phyloP scores from a whole-genome alignment of 2,888 invertebrate species.

The Desoria tigrina region DNA sequence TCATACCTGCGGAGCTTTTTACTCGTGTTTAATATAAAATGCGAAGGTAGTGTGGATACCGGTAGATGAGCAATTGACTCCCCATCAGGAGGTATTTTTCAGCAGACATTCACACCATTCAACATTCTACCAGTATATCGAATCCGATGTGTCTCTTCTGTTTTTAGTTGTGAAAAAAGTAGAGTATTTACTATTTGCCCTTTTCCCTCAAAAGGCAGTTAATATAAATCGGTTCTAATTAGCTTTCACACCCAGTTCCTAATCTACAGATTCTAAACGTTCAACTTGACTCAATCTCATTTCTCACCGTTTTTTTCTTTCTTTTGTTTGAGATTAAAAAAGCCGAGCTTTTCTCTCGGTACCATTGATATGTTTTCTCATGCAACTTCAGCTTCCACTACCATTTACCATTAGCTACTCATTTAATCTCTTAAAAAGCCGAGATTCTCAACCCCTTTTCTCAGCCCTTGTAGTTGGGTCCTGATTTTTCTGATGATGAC shows the following conservation, averaged over 20 bases:
- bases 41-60: no score
- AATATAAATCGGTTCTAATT: constrained; percentile 18
- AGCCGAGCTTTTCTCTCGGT: not conserved
- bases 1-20: constrained; percentile 21
- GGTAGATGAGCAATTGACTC: constrained; percentile 38
- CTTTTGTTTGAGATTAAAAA: not conserved
- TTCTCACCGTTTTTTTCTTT: not conserved
- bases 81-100: constrained; percentile 44
- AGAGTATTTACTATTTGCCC: constrained; percentile 16
- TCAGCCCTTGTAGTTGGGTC: no score
- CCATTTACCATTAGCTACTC: not conserved
- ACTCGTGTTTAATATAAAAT: no score
- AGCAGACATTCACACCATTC: constrained; percentile 38
- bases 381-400: no score
- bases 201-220: constrained; percentile 10
- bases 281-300: constrained; percentile 7
- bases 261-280: not conserved
- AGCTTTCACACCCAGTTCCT: constrained; percentile 11
- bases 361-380: constrained; percentile 16
- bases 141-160: constrained; percentile 5
- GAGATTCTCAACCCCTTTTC: no score
- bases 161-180: constrained; percentile 15
- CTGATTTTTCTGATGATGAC: no score
- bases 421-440: not conserved
- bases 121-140: not conserved